Conservation (phyloP, 2,888 invertebrate species). For the Mesopsocus fuscifrons region DNA sequence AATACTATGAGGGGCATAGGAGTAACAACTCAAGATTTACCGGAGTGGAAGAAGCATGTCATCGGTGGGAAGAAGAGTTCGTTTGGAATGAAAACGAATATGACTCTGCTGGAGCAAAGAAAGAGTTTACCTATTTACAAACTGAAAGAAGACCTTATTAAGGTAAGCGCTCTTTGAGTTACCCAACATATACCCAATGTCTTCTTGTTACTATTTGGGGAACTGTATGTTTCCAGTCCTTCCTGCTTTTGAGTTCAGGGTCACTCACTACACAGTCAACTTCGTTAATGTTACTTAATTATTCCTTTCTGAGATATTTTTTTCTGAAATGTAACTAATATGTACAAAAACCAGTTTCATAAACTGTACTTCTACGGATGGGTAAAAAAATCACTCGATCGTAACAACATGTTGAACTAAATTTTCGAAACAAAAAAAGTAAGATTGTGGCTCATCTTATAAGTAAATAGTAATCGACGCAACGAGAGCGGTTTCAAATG, state of each 20-base stretch:
- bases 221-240: too few relatives aligned
- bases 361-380: too few relatives aligned
- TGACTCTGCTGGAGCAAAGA: conserved; percentile 85
- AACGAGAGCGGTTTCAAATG: too few relatives aligned
- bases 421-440: too few relatives aligned
- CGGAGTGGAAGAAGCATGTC: conserved; percentile 98
- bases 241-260: background rate
- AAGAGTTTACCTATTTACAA: conserved; percentile 93
- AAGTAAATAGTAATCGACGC: too few relatives aligned
- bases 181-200: background rate
- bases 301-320: conserved; percentile 8
- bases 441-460: too few relatives aligned
- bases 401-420: too few relatives aligned
- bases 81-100: conserved; percentile 91
- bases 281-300: too few relatives aligned
- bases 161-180: conserved; percentile 34
- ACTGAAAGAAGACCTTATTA: conserved; percentile 80
- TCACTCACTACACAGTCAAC: conserved; percentile 6
- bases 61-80: conserved; percentile 96
- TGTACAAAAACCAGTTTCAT: too few relatives aligned
- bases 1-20: conserved; percentile 65
- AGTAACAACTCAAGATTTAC: conserved; percentile 70
- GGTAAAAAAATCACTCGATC: too few relatives aligned
- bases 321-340: too few relatives aligned
- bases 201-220: too few relatives aligned